A percentile compares a stretch with the other conserved stretches of the same genome.
Evolutionary conservation across 2,113 vertebrate genomes (phyloP).

Genomic region (Morone chrysops): DNA sequence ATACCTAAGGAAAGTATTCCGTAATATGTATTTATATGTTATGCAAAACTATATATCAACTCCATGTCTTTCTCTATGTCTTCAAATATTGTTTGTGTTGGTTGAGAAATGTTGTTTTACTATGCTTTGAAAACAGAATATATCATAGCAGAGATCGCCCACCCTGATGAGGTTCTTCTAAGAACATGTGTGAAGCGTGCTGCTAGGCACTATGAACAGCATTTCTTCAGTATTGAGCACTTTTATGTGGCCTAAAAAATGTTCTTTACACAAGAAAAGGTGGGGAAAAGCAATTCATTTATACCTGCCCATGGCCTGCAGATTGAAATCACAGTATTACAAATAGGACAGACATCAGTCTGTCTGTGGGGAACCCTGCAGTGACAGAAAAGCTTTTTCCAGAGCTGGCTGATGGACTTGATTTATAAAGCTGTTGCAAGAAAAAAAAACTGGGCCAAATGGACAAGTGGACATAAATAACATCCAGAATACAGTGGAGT

Average conservation of each 20-base stretch:
- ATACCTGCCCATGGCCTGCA: constrained; percentile 29
- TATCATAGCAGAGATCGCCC: not conserved
- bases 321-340: constrained; percentile 54
- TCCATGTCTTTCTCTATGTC: not conserved
- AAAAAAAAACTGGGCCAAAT: constrained; percentile 41
- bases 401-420: constrained; percentile 56
- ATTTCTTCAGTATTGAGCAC: constrained; percentile 13
- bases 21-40: not conserved
- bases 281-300: constrained; percentile 46
- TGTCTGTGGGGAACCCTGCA: constrained; percentile 48
- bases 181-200: not conserved
- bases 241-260: constrained; percentile 37
- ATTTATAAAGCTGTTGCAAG: constrained; percentile 59
- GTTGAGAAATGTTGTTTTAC: not conserved
- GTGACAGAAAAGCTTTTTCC: constrained; percentile 59
- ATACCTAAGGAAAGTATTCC: not conserved
- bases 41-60: not conserved
- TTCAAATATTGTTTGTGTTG: not conserved
- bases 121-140: not conserved
- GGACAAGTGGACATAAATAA: constrained; percentile 31
- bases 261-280: constrained; percentile 31
- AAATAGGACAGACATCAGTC: constrained; percentile 46
- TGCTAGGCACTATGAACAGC: not conserved
- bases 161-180: not conserved
- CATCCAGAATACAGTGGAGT: not conserved